Percentiles rank a stretch among this genome's conserved stretches.
Evolutionary conservation across 2,113 vertebrate genomes (phyloP).

Genomic region (Orthonyx spaldingii): DNA sequence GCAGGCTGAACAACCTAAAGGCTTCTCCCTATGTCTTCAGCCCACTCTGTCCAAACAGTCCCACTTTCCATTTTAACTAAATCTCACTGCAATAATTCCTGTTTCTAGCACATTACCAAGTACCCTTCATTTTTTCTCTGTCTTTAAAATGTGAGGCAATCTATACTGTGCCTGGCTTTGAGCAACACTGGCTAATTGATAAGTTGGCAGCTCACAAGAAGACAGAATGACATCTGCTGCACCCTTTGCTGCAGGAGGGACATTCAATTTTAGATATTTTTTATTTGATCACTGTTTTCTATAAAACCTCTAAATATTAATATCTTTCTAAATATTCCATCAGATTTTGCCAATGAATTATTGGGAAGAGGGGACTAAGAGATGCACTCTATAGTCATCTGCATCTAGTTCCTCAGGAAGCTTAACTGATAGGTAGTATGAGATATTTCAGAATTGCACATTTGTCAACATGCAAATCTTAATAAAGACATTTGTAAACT

Average conservation of each 20-base stretch:
- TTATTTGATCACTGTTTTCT: not conserved
- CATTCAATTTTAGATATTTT: not conserved
- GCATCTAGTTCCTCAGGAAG: not conserved
- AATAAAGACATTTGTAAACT: not conserved
- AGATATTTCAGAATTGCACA: not conserved
- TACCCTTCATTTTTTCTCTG: not conserved
- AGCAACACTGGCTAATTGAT: not conserved
- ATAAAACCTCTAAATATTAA: not conserved
- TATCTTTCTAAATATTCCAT: not conserved
- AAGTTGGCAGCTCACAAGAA: not conserved
- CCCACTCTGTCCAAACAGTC: not conserved
- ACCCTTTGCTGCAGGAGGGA: not conserved
- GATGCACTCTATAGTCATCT: not conserved
- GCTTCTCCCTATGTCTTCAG: not conserved
- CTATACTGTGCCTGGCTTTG: not conserved
- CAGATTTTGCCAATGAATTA: not conserved
- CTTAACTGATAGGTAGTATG: not conserved
- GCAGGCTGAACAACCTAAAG: not conserved
- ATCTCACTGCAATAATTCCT: not conserved
- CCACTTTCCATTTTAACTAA: not conserved
- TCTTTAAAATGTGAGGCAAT: not conserved
- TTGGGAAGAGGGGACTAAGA: not conserved
- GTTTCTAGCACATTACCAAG: not conserved
- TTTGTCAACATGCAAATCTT: not conserved
- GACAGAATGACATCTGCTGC: not conserved